Evolutionary conservation across 2,888 invertebrate genomes (phyloP).

Genomic region (Aspidiotus rigidus): DNA sequence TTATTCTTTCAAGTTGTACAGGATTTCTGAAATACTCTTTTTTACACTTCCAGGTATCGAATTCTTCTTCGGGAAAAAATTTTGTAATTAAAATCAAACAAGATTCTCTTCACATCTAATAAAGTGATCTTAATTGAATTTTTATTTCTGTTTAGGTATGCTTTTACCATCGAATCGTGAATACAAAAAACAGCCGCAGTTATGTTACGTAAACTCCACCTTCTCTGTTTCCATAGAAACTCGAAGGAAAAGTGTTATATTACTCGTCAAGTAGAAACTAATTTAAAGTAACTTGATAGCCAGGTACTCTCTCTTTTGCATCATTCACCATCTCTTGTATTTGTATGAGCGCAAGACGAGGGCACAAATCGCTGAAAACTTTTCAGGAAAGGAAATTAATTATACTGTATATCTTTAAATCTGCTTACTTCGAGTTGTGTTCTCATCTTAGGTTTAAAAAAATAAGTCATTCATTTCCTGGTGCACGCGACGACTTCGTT

Average conservation of each 20-base stretch:
- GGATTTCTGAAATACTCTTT: too few relatives aligned
- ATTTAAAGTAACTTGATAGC: constrained; percentile 1
- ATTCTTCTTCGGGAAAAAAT: too few relatives aligned
- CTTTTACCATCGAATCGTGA: not conserved
- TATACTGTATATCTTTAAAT: not conserved
- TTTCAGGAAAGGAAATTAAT: not conserved
- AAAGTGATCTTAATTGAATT: not conserved
- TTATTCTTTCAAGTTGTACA: too few relatives aligned
- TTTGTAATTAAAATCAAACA: too few relatives aligned
- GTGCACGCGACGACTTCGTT: too few relatives aligned
- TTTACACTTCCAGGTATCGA: too few relatives aligned
- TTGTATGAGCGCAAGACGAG: not conserved
- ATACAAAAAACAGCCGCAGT: constrained; percentile 1
- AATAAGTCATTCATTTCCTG: not conserved
- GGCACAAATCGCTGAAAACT: constrained; percentile 4
- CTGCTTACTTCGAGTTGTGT: not conserved
- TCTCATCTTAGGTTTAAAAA: not conserved
- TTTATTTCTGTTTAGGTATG: not conserved
- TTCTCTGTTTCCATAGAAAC: constrained; percentile 23
- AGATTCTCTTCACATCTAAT: too few relatives aligned
- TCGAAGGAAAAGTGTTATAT: constrained; percentile 16
- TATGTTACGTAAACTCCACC: constrained; percentile 20
- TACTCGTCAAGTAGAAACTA: constrained; percentile 13
- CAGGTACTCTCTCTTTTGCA: too few relatives aligned
- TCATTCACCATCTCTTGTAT: not conserved